Base-by-base conservation (phyloP, 2,797 vertebrate genomes). In the Sardinella longiceps region DNA sequence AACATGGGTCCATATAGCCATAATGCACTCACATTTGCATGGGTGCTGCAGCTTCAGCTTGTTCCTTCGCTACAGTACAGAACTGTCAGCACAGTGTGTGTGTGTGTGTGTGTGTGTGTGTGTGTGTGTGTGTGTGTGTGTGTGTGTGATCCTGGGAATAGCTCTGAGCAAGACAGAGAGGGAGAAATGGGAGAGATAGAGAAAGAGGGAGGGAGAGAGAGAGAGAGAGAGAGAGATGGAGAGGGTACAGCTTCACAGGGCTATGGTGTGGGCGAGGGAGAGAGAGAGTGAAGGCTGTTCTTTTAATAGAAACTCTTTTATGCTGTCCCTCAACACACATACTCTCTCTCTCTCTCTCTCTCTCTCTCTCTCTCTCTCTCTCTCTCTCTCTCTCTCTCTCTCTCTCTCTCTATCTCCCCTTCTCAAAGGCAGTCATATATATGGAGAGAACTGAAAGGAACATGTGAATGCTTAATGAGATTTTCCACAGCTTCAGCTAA, bases 391-490 rank as follows among this genome's bases (percentile, higher is more conserved):
- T 92, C 86, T 91, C 90, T 93, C 91, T 88, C 91, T 84, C 91
- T 93, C 93, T 91, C 90, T 80, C 83, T 58, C 50, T 58, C 82
- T 77, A 87, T 84, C 90, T 90, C 87, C 92, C 86, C 86, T 91
- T 94, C 93, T 91, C 91, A 90, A 89, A 91, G 89, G 89, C 90
- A 92, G 92, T 93, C 94, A 94, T 94, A 94, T 92, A 92, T 95
- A 94, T 92, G 91, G 93, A 93, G 56, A 90, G 91, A 94, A 93
- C 91, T 91, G 89, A 91, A 92, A 92, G 90, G 91, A 89, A 88
- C 91, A 90, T 77, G 53, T 81, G 74, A 60, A 84, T 84, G 80
- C 66, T 53, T 87, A 84, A 83, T 89, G 48, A 86, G 85, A 89
- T 88, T 87, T 82, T 85, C 37, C 50, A 30, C 2, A 28, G 60